Evolutionary conservation across 1,140 invertebrate genomes (phyloP), one percentile per base, ranked within the genome.

Genomic region (Lasaia peninsularis): DNA sequence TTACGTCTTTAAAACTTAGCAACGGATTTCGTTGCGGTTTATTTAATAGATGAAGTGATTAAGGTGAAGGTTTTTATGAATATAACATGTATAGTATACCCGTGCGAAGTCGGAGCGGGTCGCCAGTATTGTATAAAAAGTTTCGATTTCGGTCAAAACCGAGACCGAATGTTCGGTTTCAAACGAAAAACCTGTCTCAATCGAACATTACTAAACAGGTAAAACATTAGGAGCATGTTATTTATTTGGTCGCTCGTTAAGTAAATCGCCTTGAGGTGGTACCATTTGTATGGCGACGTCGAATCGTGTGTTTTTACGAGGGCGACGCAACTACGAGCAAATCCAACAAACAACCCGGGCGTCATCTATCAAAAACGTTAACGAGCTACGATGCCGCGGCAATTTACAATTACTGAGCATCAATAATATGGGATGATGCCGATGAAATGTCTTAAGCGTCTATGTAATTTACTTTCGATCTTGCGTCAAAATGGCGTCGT

Each of bases 331-430:
- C 78, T 80, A 81, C 78, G 80, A 55, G 80, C 80, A 80, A 86
- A 86, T 83, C 78, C 81, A 78, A 84, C 83, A 83, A 84, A 84
- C 75, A 70, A 78, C 71, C 40, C 77, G 67, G 71, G 70, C 79
- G 83, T 83, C 84, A 88, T 88, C 84, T 86, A 87, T 88, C 86
- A 88, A 88, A 86, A 88, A 86, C 79, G 73, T 78, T 88, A 86
- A 88, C 86, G 83, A 88, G 80, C 80, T 71, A 60, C 67, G 76
- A 85, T 82, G 75, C 80, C 71, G 82, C 72, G 72, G 74, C 70
- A 65, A 76, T 84, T 83, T 79, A 86, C 78, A 84, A 84, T 84
- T 77, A 76, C 71, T 69, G 67, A 66, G 69, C 59, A 74, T 80
- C 80, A 80, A 83, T 85, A 83, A 86, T 80, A 75, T 62, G 68